These are phyloP conservation scores for Acanthurus lineatus DNA, from an alignment of 2,797 vertebrate genomes.

Conservation along the genomic window DNA sequence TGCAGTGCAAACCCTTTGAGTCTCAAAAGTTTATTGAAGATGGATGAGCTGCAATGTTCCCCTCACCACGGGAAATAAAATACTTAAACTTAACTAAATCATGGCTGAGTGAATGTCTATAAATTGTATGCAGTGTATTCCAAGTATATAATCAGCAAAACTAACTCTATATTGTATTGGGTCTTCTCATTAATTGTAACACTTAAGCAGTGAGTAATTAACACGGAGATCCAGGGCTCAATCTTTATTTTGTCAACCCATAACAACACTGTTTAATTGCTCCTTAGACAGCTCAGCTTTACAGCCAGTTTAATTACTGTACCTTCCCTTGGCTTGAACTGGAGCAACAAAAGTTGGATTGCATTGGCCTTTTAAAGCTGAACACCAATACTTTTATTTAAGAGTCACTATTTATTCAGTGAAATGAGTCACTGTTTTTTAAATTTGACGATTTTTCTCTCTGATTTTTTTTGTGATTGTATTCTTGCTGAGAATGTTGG, in stretches of 20 bases:
- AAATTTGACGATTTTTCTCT: not conserved
- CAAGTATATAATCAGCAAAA: slow-evolving; percentile 20
- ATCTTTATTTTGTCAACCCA: slow-evolving; percentile 30
- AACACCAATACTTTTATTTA: not conserved
- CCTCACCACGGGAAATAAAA: slow-evolving; percentile 2
- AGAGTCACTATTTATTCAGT: not conserved
- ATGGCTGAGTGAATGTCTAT: slow-evolving; percentile 4
- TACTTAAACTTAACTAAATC: slow-evolving; percentile 10
- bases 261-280: slow-evolving; percentile 29
- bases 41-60: slow-evolving; percentile 20
- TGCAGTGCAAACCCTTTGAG: slow-evolving; percentile 40
- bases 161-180: slow-evolving; percentile 1
- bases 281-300: slow-evolving; percentile 11
- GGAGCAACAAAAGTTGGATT: slow-evolving; percentile 15
- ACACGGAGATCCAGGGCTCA: slow-evolving; percentile 8
- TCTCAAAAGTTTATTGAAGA: slow-evolving; percentile 35
- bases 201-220: slow-evolving; percentile 23
- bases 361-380: not conserved
- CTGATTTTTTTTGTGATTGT: not conserved
- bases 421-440: slow-evolving; percentile 6
- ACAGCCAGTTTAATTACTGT: slow-evolving; percentile 33
- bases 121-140: not conserved
- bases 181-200: slow-evolving; percentile 21
- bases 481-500: not conserved
- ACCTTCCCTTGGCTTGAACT: slow-evolving; percentile 17